These are phyloP conservation scores for Volucella inflata DNA, from an alignment of 2,888 invertebrate genomes.

Conservation along the genomic window DNA sequence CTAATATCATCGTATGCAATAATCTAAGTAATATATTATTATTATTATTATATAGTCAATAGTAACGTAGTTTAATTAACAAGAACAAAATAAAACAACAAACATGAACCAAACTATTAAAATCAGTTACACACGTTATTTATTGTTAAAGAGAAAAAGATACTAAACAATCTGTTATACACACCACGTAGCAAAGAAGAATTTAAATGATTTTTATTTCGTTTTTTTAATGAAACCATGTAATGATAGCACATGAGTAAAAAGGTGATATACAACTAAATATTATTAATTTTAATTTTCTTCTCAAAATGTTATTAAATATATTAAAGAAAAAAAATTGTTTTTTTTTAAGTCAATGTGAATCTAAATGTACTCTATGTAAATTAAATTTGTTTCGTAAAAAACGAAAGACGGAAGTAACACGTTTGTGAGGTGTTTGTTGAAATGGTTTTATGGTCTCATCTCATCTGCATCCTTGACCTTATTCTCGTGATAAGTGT, in stretches of 20 bases:
- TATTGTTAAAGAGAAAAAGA: constrained; percentile 59
- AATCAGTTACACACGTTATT: constrained; percentile 68
- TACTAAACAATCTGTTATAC: constrained; percentile 45
- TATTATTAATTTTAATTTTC: constrained; percentile 48
- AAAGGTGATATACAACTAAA: constrained; percentile 57
- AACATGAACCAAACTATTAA: constrained; percentile 71
- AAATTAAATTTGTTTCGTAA: too few species aligned
- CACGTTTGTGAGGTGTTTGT: too few species aligned
- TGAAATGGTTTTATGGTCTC: too few species aligned
- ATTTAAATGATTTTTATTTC: constrained; percentile 62
- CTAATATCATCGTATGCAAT: constrained; percentile 72
- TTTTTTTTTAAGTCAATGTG: constrained; percentile 24
- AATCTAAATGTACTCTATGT: not conserved
- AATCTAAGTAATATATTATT: constrained; percentile 61
- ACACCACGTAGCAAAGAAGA: constrained; percentile 69
- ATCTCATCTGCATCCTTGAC: too few species aligned
- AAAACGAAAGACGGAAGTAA: too few species aligned
- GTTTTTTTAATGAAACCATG: constrained; percentile 39
- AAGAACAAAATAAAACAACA: constrained; percentile 4
- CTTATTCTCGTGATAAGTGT: too few species aligned
- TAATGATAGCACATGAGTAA: constrained; percentile 70
- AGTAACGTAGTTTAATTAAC: constrained; percentile 72
- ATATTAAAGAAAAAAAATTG: constrained; percentile 30
- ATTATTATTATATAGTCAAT: constrained; percentile 70
- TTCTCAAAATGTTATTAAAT: constrained; percentile 54